phyloP scores from a whole-genome alignment of 2,888 invertebrate genomes.

The Orthosia incerta region DNA sequence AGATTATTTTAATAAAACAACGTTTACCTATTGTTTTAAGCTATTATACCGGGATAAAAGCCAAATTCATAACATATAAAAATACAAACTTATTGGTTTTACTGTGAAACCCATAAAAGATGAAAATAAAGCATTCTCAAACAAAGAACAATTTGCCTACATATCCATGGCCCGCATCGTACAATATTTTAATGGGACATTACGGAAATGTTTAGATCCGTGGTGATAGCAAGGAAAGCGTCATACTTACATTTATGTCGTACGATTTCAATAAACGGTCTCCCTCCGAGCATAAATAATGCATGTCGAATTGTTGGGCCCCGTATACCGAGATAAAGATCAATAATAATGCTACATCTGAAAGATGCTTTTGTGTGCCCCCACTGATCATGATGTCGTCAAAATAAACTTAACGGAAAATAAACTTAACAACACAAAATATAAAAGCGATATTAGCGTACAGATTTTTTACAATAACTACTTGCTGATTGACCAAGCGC shows the following conservation, averaged over 20 bases:
- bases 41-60: background rate
- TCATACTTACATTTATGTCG: conserved; percentile 79
- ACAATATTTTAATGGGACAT: conserved; percentile 71
- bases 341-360: conserved; percentile 77
- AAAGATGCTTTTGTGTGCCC: conserved; percentile 68
- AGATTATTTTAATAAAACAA: background rate
- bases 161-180: conserved; percentile 72
- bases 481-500: conserved; percentile 64
- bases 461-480: conserved; percentile 32
- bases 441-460: conserved; percentile 36
- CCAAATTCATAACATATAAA: background rate
- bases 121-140: conserved; percentile 31
- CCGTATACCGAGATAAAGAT: conserved; percentile 79
- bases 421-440: conserved; percentile 14
- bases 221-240: conserved; percentile 67
- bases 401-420: conserved; percentile 40
- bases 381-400: conserved; percentile 50
- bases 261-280: conserved; percentile 87
- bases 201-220: conserved; percentile 68
- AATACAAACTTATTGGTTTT: background rate
- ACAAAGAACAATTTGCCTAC: conserved; percentile 59
- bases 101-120: conserved; percentile 1
- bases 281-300: conserved; percentile 88
- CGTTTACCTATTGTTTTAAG: too few species aligned
- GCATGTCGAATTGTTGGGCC: conserved; percentile 85